Evolutionary conservation across 2,113 vertebrate genomes (phyloP).

Genomic region (Notothenia rossii): DNA sequence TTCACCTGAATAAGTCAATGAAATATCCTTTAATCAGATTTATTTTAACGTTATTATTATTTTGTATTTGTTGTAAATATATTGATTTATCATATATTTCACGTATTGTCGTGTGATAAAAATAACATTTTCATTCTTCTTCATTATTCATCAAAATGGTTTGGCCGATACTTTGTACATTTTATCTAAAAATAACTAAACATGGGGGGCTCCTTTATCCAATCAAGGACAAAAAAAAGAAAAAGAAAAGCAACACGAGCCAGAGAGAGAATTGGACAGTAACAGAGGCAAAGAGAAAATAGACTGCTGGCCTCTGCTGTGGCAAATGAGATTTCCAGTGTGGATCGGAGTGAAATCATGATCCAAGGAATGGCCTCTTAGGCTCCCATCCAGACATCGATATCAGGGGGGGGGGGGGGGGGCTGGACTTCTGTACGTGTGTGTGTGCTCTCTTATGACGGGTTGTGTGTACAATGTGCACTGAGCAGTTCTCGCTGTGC

Average conservation of each 20-base stretch:
- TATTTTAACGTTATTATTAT: no score
- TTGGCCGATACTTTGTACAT: no score
- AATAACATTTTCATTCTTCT: no score
- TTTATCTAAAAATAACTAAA: no score
- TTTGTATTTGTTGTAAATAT: no score
- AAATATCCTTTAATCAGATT: no score
- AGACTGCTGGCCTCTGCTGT: constrained; percentile 30
- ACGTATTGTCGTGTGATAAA: no score
- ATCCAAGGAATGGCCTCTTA: constrained; percentile 66
- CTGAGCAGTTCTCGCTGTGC: constrained; percentile 56
- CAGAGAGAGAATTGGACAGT: constrained; percentile 12
- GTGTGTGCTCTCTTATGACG: constrained; percentile 22
- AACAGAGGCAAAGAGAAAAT: not conserved
- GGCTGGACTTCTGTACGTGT: constrained; percentile 38
- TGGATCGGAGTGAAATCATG: constrained; percentile 61
- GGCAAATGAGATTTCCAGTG: constrained; percentile 70
- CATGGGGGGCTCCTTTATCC: not conserved
- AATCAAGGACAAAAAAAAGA: constrained; percentile 12
- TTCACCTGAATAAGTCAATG: no score
- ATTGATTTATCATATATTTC: no score
- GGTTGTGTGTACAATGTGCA: constrained; percentile 56
- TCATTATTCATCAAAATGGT: no score
- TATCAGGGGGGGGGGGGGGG: constrained; percentile 47
- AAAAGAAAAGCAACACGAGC: not conserved
- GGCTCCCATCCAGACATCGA: constrained; percentile 67